phyloP scores from a whole-genome alignment of 2,888 invertebrate genomes.

The Cremastobaeus sp. region DNA sequence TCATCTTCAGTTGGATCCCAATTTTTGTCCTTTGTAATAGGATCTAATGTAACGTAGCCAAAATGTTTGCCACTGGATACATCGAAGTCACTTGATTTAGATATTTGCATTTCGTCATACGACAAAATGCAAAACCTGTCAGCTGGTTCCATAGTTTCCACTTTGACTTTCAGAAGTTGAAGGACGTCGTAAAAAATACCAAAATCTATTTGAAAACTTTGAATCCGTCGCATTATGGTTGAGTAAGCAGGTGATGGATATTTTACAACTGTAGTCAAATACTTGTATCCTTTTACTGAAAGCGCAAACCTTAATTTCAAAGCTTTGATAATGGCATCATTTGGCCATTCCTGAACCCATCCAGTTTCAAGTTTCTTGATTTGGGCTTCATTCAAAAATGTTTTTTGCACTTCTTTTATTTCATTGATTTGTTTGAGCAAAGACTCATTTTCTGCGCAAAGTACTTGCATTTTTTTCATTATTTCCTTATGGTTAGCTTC shows the following conservation, averaged over 20 bases:
- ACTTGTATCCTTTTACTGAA: slow-evolving; percentile 17
- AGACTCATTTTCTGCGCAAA: too few relatives aligned
- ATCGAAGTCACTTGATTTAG: slow-evolving; percentile 6
- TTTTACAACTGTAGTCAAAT: slow-evolving; percentile 2
- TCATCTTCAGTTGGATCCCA: background rate
- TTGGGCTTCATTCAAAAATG: slow-evolving; percentile 19
- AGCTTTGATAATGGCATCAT: slow-evolving; percentile 36
- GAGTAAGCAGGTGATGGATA: slow-evolving; percentile 31
- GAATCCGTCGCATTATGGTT: slow-evolving; percentile 41
- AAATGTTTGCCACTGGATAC: background rate
- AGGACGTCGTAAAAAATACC: slow-evolving; percentile 39
- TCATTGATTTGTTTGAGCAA: too few relatives aligned
- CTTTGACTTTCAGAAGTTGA: slow-evolving; percentile 20
- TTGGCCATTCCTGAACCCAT: slow-evolving; percentile 22
- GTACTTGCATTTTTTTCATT: too few relatives aligned
- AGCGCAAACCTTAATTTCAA: slow-evolving; percentile 38
- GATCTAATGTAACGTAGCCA: slow-evolving; percentile 15
- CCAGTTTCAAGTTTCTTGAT: slow-evolving; percentile 18
- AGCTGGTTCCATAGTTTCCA: slow-evolving; percentile 23
- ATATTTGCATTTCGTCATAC: slow-evolving; percentile 31
- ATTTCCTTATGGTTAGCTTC: too few relatives aligned
- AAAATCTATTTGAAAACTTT: slow-evolving; percentile 37
- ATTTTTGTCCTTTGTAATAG: background rate
- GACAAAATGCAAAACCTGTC: slow-evolving; percentile 35
- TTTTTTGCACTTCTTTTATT: too few relatives aligned